Conservation (phyloP, 2,113 vertebrate species). For the Ranitomeya variabilis region DNA sequence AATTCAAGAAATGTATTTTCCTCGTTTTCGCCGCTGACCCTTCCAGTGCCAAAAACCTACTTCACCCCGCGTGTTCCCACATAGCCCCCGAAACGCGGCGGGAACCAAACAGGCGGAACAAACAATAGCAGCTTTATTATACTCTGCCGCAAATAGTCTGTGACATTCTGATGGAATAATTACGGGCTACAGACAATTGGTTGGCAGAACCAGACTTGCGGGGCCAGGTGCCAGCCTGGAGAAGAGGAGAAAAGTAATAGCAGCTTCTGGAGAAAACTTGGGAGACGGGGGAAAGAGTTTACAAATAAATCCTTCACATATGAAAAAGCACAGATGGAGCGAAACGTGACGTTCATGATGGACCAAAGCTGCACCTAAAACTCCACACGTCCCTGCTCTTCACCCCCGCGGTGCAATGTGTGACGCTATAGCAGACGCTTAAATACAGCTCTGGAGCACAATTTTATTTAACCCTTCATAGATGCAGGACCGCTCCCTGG, state of each 20-base stretch:
- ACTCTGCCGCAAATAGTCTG: slow-evolving; percentile 28
- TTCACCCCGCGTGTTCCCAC: background rate
- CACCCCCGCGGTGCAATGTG: background rate
- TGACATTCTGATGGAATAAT: slow-evolving; percentile 59
- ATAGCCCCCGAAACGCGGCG: slow-evolving; percentile 4
- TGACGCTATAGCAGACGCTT: background rate
- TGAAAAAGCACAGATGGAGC: slow-evolving; percentile 12
- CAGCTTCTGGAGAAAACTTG: slow-evolving; percentile 26
- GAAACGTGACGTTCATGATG: background rate
- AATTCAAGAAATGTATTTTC: background rate
- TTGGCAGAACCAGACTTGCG: slow-evolving; percentile 35
- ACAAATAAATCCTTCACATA: slow-evolving; percentile 11
- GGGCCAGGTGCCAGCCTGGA: slow-evolving; percentile 14
- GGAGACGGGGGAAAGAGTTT: slow-evolving; percentile 29
- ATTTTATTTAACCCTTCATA: too few species aligned
- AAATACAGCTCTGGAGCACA: background rate
- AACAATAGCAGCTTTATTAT: slow-evolving; percentile 52
- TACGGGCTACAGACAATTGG: slow-evolving; percentile 41
- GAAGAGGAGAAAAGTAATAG: slow-evolving; percentile 49
- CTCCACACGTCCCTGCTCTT: background rate
- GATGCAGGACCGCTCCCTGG: too few species aligned
- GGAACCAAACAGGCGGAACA: slow-evolving; percentile 39
- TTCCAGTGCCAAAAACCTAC: background rate
- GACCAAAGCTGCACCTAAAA: background rate
- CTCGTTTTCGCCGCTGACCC: background rate